A percentile compares a stretch with the other conserved stretches of the same genome.
Conservation (phyloP, 2,113 vertebrate species). For the Sminthopsis crassicaudata region DNA sequence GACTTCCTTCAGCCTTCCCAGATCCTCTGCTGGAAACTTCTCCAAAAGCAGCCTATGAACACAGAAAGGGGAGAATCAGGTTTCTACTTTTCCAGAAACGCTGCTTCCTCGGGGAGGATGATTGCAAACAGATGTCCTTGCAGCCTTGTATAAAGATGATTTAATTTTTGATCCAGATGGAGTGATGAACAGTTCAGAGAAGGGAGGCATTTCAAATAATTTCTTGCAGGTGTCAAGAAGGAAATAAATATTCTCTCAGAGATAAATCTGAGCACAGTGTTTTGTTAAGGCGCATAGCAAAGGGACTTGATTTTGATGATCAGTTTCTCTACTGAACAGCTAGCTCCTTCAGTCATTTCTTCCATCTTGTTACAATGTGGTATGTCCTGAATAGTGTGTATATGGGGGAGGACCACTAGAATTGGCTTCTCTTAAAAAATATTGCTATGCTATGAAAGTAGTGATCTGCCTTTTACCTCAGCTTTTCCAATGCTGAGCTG, state of each 20-base stretch:
- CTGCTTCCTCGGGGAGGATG: conserved; percentile 50
- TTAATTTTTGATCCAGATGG: conserved; percentile 11
- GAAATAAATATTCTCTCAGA: rapidly evolving
- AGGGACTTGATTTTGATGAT: neutral
- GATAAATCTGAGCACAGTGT: neutral
- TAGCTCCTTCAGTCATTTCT: neutral
- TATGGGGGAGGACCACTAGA: neutral
- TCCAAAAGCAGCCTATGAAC: neutral
- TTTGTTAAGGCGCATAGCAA: neutral
- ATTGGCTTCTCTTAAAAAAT: neutral
- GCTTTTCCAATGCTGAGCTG: neutral
- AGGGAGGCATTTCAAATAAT: conserved; percentile 35
- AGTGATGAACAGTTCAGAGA: conserved; percentile 16
- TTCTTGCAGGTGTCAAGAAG: conserved; percentile 66
- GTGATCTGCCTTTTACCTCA: neutral
- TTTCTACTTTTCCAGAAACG: conserved; percentile 72
- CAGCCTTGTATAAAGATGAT: conserved; percentile 78
- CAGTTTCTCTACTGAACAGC: neutral
- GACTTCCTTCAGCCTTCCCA: conserved; percentile 51
- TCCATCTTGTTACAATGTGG: neutral
- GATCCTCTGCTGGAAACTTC: conserved; percentile 43
- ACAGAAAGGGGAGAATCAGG: conserved; percentile 62
- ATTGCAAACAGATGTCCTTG: conserved; percentile 79
- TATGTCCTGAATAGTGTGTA: neutral
- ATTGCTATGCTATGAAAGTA: neutral